Conservation (phyloP, 2,888 invertebrate species). For the Pheosia gnoma region DNA sequence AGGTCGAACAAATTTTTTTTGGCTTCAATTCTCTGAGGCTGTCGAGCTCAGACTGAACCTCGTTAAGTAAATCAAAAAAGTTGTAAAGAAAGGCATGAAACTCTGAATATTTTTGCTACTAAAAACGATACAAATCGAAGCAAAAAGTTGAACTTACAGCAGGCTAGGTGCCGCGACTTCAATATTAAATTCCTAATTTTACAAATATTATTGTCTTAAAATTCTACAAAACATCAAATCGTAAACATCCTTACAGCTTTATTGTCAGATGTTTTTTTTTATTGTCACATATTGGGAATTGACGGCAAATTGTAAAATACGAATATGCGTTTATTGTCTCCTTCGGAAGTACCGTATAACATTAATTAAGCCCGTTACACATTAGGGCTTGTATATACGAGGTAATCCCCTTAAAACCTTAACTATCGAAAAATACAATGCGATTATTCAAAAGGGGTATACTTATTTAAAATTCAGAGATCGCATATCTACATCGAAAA, state of each 20-base stretch:
- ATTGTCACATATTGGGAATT: slow-evolving; percentile 65
- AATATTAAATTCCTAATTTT: slow-evolving; percentile 43
- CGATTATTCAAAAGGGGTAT: slow-evolving; percentile 63
- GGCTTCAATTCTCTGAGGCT: slow-evolving; percentile 47
- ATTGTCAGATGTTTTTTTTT: slow-evolving; percentile 67
- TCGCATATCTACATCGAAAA: slow-evolving; percentile 72
- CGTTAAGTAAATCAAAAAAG: slow-evolving; percentile 43
- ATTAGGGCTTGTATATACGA: slow-evolving; percentile 37
- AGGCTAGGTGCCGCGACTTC: slow-evolving; percentile 31
- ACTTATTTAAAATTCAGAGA: slow-evolving; percentile 54
- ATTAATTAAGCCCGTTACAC: slow-evolving; percentile 29
- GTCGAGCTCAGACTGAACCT: slow-evolving; percentile 60
- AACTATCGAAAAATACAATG: slow-evolving; percentile 77
- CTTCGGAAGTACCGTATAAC: slow-evolving; percentile 51
- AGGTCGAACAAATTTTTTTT: slow-evolving; percentile 31
- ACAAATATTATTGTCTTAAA: slow-evolving; percentile 45
- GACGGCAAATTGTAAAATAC: slow-evolving; percentile 68
- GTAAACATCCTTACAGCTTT: slow-evolving; percentile 59
- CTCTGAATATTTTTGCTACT: slow-evolving; percentile 15
- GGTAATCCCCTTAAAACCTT: slow-evolving; percentile 56
- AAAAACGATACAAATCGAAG: slow-evolving; percentile 36
- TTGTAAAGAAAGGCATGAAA: slow-evolving; percentile 20
- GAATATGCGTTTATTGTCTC: slow-evolving; percentile 65
- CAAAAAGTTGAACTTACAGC: slow-evolving; percentile 39
- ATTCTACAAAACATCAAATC: slow-evolving; percentile 64